Percentiles rank a stretch among this genome's conserved stretches.
phyloP scores from a whole-genome alignment of 2,888 invertebrate species.

The Tortricodes alternella region DNA sequence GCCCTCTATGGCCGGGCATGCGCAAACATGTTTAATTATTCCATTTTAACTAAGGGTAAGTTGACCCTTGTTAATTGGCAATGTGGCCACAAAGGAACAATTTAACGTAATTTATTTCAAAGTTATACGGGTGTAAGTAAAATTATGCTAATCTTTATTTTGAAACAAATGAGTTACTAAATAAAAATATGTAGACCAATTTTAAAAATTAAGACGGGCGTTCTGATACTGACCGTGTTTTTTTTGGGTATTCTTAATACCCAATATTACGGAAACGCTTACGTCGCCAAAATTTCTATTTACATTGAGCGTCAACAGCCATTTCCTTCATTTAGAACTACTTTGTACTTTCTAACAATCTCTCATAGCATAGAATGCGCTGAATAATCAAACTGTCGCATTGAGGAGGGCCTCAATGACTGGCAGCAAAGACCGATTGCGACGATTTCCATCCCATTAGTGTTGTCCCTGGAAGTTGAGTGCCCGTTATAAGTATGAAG shows the following conservation, averaged over 20 bases:
- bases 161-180: too few relatives aligned
- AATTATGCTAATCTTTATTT: not conserved
- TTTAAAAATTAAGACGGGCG: too few relatives aligned
- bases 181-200: too few relatives aligned
- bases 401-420: constrained; percentile 13
- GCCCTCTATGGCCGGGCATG: constrained; percentile 46
- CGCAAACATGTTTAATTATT: constrained; percentile 22
- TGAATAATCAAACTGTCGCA: constrained; percentile 15
- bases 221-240: too few relatives aligned
- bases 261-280: too few relatives aligned
- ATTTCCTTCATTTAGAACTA: too few relatives aligned
- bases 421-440: not conserved
- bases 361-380: not conserved
- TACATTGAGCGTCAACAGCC: too few relatives aligned
- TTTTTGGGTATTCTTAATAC: too few relatives aligned
- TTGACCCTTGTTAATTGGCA: not conserved
- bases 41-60: not conserved
- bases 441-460: constrained; percentile 7
- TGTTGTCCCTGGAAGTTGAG: constrained; percentile 4
- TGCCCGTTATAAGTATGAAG: not conserved
- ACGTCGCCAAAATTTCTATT: too few relatives aligned
- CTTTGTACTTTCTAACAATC: too few relatives aligned
- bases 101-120: not conserved
- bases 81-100: not conserved
- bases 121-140: not conserved